These are phyloP conservation scores for Onchidella celtica DNA, from an alignment of 2,888 invertebrate genomes.

Conservation along the genomic window DNA sequence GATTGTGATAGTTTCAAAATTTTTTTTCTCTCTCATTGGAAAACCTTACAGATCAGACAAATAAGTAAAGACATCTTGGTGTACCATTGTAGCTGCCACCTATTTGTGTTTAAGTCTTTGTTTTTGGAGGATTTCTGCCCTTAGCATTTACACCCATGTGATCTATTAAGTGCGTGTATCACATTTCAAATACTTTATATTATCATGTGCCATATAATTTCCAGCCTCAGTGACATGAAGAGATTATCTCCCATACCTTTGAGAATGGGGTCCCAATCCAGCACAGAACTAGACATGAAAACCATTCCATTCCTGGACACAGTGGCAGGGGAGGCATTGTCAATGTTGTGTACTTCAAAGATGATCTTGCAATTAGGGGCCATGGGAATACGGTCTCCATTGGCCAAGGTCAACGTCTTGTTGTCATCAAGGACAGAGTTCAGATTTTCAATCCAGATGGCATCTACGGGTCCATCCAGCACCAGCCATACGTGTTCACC, in stretches of 20 bases:
- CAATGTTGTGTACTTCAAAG: conserved; percentile 81
- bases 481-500: conserved; percentile 80
- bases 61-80: too few species aligned
- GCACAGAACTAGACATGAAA: conserved; percentile 97
- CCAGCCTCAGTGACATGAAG: conserved; percentile 70
- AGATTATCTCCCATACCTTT: conserved; percentile 82
- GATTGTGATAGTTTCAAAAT: too few species aligned
- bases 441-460: conserved; percentile 81
- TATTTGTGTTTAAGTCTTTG: too few species aligned
- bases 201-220: too few species aligned
- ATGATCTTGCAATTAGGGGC: conserved; percentile 80
- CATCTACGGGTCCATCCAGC: conserved; percentile 81
- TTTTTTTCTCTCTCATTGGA: too few species aligned
- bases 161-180: too few species aligned
- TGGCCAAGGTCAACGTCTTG: conserved; percentile 81
- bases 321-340: conserved; percentile 81
- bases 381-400: conserved; percentile 81
- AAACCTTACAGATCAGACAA: too few species aligned
- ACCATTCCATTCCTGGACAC: conserved; percentile 81
- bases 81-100: too few species aligned
- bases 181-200: too few species aligned
- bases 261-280: conserved; percentile 95
- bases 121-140: too few species aligned
- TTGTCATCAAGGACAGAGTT: conserved; percentile 81
- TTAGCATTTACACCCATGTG: too few species aligned